Percentiles rank a stretch among this genome's conserved stretches.
Conservation (phyloP, 2,113 vertebrate genomes). For the Myocastor coypus region DNA sequence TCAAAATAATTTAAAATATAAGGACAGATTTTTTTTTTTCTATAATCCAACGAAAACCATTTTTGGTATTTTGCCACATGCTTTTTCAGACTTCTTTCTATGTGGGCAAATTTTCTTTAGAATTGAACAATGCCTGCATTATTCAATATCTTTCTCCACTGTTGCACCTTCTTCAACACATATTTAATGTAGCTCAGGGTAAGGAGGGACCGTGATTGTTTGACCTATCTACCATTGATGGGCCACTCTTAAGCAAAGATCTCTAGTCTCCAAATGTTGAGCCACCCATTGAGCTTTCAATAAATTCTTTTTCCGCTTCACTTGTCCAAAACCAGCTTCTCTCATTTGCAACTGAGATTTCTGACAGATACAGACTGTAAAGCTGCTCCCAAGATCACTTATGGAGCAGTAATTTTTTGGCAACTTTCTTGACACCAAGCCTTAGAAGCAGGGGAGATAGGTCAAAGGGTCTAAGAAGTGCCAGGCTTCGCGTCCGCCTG, state of each 20-base stretch:
- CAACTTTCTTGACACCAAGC: neutral
- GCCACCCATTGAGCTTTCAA: neutral
- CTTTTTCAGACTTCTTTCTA: conserved; percentile 9
- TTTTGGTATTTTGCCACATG: neutral
- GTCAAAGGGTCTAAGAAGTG: neutral
- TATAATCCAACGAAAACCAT: neutral
- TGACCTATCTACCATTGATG: neutral
- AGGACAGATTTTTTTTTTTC: neutral
- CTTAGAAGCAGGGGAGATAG: neutral
- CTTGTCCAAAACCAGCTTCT: neutral
- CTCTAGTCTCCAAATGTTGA: neutral
- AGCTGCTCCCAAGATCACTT: conserved; percentile 9
- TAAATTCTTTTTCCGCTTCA: neutral
- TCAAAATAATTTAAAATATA: neutral
- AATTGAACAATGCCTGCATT: neutral
- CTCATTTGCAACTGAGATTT: neutral
- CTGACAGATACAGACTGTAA: neutral
- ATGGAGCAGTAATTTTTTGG: neutral
- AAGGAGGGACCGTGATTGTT: neutral
- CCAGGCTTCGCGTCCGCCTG: neutral
- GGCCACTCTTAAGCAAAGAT: neutral
- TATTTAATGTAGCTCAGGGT: neutral
- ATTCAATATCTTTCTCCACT: neutral
- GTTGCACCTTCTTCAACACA: neutral
- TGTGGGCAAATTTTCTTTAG: neutral